Evolutionary conservation across 2,888 invertebrate species (phyloP).

Genomic region (Erynnis tages): DNA sequence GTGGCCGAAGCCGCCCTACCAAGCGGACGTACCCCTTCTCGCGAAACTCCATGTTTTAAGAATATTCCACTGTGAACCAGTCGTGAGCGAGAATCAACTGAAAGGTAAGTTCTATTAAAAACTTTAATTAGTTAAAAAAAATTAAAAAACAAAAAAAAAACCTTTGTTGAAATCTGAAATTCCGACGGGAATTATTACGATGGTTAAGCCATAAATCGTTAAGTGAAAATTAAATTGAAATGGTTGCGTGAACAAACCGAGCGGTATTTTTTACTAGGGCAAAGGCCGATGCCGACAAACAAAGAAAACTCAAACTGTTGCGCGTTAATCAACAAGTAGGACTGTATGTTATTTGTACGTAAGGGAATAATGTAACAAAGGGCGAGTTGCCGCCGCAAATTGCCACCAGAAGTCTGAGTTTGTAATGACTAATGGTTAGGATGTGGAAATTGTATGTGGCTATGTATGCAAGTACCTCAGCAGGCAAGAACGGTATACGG

Average conservation of each 20-base stretch:
- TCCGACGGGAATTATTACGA: not conserved
- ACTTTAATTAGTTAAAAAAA: not conserved
- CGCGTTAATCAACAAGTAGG: slow-evolving; percentile 65
- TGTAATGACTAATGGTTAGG: too few species aligned
- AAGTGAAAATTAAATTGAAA: not conserved
- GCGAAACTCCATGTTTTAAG: slow-evolving; percentile 6
- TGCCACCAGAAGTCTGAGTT: too few species aligned
- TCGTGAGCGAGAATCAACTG: slow-evolving; percentile 7
- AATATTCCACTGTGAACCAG: slow-evolving; percentile 6
- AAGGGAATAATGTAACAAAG: slow-evolving; percentile 8
- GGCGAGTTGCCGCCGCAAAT: not conserved
- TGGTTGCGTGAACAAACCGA: not conserved
- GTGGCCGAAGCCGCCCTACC: slow-evolving; percentile 36
- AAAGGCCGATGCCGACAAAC: slow-evolving; percentile 11
- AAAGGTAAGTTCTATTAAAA: slow-evolving; percentile 11
- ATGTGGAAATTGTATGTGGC: too few species aligned
- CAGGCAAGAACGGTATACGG: too few species aligned
- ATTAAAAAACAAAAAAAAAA: not conserved
- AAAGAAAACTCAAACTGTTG: slow-evolving; percentile 57
- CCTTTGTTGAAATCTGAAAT: not conserved
- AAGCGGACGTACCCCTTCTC: slow-evolving; percentile 28
- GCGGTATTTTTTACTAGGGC: slow-evolving; percentile 1
- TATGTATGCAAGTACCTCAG: too few species aligned
- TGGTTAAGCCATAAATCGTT: not conserved
- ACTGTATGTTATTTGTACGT: slow-evolving; percentile 13